phyloP scores from a whole-genome alignment of 2,797 vertebrate species.

The Dermochelys coriacea region DNA sequence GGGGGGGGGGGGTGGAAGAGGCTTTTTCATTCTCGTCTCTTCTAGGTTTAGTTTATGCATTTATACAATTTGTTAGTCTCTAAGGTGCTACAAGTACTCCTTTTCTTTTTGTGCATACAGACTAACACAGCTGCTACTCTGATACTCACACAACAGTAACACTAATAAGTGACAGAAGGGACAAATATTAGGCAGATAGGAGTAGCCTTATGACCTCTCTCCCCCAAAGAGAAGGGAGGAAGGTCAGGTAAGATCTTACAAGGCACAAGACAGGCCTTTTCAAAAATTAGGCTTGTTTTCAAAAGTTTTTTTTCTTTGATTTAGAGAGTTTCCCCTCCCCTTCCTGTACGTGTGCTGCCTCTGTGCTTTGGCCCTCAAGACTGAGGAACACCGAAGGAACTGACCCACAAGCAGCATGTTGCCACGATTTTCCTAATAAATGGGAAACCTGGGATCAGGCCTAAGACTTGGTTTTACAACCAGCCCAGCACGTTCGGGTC shows the following conservation, averaged over 20 bases:
- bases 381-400: slow-evolving; percentile 13
- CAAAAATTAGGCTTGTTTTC: background rate
- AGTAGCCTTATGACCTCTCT: background rate
- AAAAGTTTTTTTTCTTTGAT: background rate
- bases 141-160: slow-evolving; percentile 24
- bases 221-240: background rate
- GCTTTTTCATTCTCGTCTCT: background rate
- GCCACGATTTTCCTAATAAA: slow-evolving; percentile 41
- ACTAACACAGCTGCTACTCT: no score
- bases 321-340: background rate
- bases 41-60: background rate
- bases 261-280: background rate
- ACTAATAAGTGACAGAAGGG: background rate
- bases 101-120: no score
- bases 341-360: background rate
- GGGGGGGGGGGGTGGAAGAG: no score
- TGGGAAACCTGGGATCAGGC: background rate
- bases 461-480: background rate
- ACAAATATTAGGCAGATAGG: slow-evolving; percentile 1
- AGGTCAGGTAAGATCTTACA: background rate
- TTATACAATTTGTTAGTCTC: no score
- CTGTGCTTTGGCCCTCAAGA: slow-evolving; percentile 22
- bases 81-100: no score
- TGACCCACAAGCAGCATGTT: slow-evolving; percentile 31
- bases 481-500: background rate